Percentiles rank a stretch among this genome's conserved stretches.
Conservation (phyloP, 2,888 invertebrate species). For the Villa cingulata region DNA sequence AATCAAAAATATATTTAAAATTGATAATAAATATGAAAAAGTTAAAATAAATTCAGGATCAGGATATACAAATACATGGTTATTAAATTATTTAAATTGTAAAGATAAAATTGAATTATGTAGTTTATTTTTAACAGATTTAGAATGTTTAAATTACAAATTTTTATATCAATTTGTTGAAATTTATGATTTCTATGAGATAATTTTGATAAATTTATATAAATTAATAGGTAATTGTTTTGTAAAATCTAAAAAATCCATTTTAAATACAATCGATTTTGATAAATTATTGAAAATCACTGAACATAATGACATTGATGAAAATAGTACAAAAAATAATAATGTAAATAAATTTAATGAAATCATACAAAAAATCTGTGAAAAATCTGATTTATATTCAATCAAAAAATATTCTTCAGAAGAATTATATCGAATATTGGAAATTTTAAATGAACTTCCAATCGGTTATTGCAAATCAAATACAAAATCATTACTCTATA, state of each 20-base stretch:
- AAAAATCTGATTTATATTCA: constrained; percentile 7
- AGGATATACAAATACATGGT: constrained; percentile 15
- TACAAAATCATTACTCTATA: constrained; percentile 23
- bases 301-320: not conserved
- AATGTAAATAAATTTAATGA: constrained; percentile 9
- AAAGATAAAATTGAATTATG: constrained; percentile 22
- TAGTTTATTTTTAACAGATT: constrained; percentile 8
- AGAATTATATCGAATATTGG: constrained; percentile 14
- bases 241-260: constrained; percentile 16
- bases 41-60: no score
- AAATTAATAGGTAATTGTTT: constrained; percentile 16
- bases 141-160: constrained; percentile 8
- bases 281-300: constrained; percentile 10
- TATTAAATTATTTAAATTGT: constrained; percentile 19
- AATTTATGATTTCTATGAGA: constrained; percentile 24
- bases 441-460: constrained; percentile 21
- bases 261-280: constrained; percentile 17
- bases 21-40: constrained; percentile 3
- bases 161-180: constrained; percentile 9
- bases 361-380: constrained; percentile 4
- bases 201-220: constrained; percentile 20
- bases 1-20: constrained; percentile 16
- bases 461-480: constrained; percentile 20
- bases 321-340: no score
- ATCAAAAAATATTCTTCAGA: constrained; percentile 18